Percentiles rank a stretch among this genome's conserved stretches.
phyloP scores from a whole-genome alignment of 1,140 invertebrate genomes.

The Pogonomyrmex barbatus region DNA sequence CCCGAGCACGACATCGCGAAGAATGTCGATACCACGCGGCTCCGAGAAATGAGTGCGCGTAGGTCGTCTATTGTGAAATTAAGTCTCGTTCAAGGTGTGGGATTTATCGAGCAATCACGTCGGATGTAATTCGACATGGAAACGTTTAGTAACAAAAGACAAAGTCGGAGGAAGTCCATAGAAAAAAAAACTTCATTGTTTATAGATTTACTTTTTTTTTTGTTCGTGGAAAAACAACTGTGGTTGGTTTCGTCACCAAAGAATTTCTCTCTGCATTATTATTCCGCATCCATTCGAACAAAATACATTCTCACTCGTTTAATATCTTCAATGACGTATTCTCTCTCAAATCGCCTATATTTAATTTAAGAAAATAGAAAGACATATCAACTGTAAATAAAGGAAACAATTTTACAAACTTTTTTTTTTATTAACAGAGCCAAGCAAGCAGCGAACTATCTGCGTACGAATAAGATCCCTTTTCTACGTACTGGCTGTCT shows the following conservation, averaged over 20 bases:
- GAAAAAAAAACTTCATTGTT: not conserved
- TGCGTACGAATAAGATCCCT: slow-evolving; percentile 41
- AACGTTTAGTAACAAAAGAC: slow-evolving; percentile 25
- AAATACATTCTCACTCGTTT: not conserved
- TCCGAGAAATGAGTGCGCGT: slow-evolving; percentile 65
- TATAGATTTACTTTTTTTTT: not conserved
- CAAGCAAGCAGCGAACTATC: slow-evolving; percentile 19
- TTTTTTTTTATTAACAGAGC: not conserved
- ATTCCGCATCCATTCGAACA: not conserved
- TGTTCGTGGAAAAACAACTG: not conserved
- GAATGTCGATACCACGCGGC: slow-evolving; percentile 81
- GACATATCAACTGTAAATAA: not conserved
- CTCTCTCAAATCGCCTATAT: no score
- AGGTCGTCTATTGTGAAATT: slow-evolving; percentile 61
- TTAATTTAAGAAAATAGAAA: not conserved
- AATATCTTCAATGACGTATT: not conserved
- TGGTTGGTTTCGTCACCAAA: not conserved
- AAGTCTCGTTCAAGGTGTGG: slow-evolving; percentile 52
- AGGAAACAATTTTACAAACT: slow-evolving; percentile 31
- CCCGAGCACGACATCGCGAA: slow-evolving; percentile 78
- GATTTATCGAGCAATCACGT: slow-evolving; percentile 56
- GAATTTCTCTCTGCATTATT: no score
- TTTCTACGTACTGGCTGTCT: slow-evolving; percentile 66
- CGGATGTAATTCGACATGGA: slow-evolving; percentile 47
- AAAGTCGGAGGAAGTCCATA: not conserved